phyloP scores from a whole-genome alignment of 2,797 vertebrate genomes.

The Chloroceryle amazona region DNA sequence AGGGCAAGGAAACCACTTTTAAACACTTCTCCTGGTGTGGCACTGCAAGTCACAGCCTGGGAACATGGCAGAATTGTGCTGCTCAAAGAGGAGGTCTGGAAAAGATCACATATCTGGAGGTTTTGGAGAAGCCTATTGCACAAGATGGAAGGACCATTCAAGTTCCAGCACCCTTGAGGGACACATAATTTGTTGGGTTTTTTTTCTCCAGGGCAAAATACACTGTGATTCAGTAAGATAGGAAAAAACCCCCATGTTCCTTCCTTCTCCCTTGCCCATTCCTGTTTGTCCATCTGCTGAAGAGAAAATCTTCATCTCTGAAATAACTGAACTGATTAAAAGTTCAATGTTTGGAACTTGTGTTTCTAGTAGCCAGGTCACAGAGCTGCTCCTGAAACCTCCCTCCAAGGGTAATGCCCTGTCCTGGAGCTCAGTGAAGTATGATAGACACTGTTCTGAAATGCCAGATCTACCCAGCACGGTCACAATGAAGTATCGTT shows the following conservation, averaged over 20 bases:
- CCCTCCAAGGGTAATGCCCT: background rate
- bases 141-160: background rate
- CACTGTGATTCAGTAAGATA: background rate
- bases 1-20: background rate
- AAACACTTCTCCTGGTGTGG: background rate
- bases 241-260: background rate
- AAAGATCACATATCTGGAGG: background rate
- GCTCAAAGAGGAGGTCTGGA: background rate
- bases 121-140: background rate
- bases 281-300: background rate
- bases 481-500: background rate
- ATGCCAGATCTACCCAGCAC: background rate
- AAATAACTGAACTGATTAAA: background rate
- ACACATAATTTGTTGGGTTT: background rate
- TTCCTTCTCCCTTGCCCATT: background rate
- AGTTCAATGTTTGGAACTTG: background rate
- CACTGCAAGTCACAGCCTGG: background rate
- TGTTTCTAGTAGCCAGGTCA: background rate
- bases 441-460: background rate
- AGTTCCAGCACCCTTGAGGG: background rate
- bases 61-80: background rate
- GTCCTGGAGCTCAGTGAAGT: background rate
- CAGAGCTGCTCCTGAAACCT: background rate
- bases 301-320: background rate
- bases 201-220: background rate